Evolutionary conservation across 2,113 vertebrate species (phyloP), one percentile per base, ranked within the genome.

Genomic region (Bufo gargarizans): DNA sequence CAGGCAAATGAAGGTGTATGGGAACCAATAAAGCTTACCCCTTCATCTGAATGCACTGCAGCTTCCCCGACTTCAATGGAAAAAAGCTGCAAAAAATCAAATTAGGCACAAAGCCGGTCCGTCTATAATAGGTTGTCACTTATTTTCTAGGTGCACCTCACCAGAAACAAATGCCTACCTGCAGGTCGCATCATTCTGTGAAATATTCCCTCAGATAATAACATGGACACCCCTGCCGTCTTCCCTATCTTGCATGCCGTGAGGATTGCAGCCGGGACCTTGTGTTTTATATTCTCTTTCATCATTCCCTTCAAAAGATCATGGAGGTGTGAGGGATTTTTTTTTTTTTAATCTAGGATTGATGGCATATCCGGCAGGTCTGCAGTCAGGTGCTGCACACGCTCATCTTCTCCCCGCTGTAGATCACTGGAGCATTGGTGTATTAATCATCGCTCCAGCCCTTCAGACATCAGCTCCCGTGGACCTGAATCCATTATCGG

Each of bases 401-500:
- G 59, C 78, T 69, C 74, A 89, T 89, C 49, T 17, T 77, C 77
- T 71, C 49, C 47, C 59, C 11, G 72, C 72, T 69, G 82, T 67
- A 77, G 87, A 65, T 77, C 69, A 77, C 56, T 78, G 81, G 33
- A 88, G 87, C 87, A 84, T 45, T 58, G 69, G 71, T 63, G 47
- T 67, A 84, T 77, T 89, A 65, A 89, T 84, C 81, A 89, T 78
- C 63, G 2, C 87, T 56, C 7, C 72, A 89, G 87, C 83, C 87
- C 74, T 55, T 84, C 72, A 84, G 72, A 89, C 72, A 69, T 89
- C 71, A 33, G 47, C 56, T 69, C 72, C 49, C 16, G 50, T 45
- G 79, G 86, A 71, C 86, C 72, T 50, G 74, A 84, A 89, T 84
- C 81, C 87, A 89, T 89, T 84, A 89, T 84, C 87, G 55, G 86